These are phyloP conservation scores for Hyles lineata DNA, from an alignment of 2,888 invertebrate species.

Conservation along the genomic window DNA sequence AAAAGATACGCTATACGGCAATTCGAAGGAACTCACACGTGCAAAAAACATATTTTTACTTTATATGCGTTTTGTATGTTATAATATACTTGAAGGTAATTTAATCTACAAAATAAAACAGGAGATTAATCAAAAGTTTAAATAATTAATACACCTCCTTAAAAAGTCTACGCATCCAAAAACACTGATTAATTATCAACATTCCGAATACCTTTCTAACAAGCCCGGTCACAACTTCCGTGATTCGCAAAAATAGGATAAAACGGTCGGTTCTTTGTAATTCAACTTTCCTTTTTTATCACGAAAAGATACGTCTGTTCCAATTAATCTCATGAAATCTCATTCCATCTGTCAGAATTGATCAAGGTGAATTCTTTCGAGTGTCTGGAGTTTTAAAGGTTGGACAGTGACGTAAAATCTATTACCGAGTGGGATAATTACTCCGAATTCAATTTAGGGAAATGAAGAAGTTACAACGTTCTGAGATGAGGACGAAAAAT, in stretches of 20 bases:
- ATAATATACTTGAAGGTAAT: no score
- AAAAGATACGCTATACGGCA: no score
- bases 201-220: neutral
- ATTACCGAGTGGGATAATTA: conserved; percentile 18
- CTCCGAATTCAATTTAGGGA: conserved; percentile 17
- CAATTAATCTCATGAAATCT: conserved; percentile 21
- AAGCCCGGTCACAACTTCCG: neutral
- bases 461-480: conserved; percentile 10
- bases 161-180: no score
- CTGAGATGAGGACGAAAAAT: neutral
- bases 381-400: conserved; percentile 16
- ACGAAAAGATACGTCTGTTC: neutral
- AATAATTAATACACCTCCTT: no score
- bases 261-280: conserved; percentile 1
- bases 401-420: conserved; percentile 11
- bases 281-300: conserved; percentile 1
- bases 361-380: conserved; percentile 18
- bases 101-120: no score
- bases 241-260: neutral
- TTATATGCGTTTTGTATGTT: no score
- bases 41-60: no score
- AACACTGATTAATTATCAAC: no score
- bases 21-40: no score
- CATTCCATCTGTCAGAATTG: conserved; percentile 21
- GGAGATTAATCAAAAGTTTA: no score